A percentile compares a stretch with the other conserved stretches of the same genome.
Evolutionary conservation across 1,140 invertebrate genomes (phyloP).

Genomic region (Nasonia longicornis): DNA sequence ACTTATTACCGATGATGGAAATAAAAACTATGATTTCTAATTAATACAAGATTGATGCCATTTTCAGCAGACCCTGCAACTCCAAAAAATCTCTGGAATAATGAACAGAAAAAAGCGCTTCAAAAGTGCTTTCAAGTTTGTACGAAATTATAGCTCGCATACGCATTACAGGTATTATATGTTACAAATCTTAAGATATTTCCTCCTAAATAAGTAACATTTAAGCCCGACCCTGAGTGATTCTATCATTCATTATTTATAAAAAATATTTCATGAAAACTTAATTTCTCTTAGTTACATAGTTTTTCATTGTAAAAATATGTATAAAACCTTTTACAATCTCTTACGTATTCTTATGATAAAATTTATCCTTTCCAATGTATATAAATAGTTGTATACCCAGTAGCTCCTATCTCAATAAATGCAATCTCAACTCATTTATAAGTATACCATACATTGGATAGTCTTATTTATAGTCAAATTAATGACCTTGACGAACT

Average conservation of each 20-base stretch:
- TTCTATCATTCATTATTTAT: neutral
- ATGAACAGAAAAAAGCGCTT: neutral
- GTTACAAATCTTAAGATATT: neutral
- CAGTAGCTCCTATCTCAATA: neutral
- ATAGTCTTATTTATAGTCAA: no score
- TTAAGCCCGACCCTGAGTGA: neutral
- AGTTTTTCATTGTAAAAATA: constrained; percentile 10
- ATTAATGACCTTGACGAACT: no score
- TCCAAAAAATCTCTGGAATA: neutral
- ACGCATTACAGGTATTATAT: neutral
- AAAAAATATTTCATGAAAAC: constrained; percentile 29
- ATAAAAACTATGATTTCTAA: neutral
- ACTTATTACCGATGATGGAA: neutral
- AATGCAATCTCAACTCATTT: neutral
- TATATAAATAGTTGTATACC: neutral
- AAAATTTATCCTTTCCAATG: neutral
- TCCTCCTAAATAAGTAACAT: neutral
- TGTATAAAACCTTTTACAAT: neutral
- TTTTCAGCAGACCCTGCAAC: neutral
- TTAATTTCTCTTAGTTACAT: neutral
- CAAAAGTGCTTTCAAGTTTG: neutral
- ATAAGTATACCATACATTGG: no score
- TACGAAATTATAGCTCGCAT: neutral
- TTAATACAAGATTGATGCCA: neutral
- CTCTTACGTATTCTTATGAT: neutral